Conservation (phyloP, 2,888 invertebrate species). For the Eupithecia pulchellata region DNA sequence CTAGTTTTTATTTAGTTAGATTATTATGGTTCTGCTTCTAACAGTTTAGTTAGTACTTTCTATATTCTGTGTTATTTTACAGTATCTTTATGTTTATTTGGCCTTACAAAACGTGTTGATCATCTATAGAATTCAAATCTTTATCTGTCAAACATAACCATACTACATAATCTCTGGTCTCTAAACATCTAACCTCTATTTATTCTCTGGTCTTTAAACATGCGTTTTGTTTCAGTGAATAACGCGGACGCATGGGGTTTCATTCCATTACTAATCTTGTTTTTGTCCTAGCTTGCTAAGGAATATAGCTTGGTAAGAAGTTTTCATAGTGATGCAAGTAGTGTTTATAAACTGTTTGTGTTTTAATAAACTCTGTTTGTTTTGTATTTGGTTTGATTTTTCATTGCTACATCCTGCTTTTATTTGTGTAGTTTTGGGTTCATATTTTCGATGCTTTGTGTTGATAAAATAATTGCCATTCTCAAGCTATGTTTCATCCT, state of each 20-base stretch:
- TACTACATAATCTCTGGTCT: not conserved
- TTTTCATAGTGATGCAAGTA: conserved; percentile 32
- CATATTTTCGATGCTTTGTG: not conserved
- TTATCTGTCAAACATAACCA: not conserved
- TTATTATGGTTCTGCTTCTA: too few species aligned
- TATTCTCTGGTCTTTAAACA: conserved; percentile 4
- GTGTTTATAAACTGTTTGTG: too few species aligned
- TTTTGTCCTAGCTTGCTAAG: conserved; percentile 30
- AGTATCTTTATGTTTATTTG: too few species aligned
- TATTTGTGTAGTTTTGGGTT: conserved; percentile 3
- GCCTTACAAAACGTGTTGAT: not conserved
- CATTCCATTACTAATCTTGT: conserved; percentile 33
- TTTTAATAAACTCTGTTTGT: not conserved
- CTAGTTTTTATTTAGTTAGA: too few species aligned
- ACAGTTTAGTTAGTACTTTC: too few species aligned
- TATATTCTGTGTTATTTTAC: not conserved
- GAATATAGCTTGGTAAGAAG: conserved; percentile 32
- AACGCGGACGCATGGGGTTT: conserved; percentile 18
- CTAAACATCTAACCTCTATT: not conserved
- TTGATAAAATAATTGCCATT: not conserved
- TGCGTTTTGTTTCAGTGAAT: conserved; percentile 62
- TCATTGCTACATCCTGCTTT: conserved; percentile 39
- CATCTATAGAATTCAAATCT: not conserved
- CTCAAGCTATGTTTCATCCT: not conserved
- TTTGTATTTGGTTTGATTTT: not conserved